Conservation (phyloP, 2,888 invertebrate species). For the Ectropis crepuscularia region DNA sequence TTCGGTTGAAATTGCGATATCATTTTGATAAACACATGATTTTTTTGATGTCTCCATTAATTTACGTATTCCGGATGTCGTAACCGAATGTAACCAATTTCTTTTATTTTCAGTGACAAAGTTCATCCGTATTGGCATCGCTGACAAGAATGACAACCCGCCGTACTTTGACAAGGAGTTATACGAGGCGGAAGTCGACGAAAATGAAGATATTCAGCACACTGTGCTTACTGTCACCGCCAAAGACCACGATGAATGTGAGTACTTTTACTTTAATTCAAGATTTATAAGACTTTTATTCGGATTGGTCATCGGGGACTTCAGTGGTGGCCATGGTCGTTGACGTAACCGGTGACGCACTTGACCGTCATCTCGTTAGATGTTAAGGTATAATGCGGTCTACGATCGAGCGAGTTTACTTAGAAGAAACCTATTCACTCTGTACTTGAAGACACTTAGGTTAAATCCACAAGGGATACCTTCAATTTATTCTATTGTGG, state of each 20-base stretch:
- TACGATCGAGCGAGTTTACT: no score
- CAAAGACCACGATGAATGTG: constrained; percentile 99
- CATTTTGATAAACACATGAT: not conserved
- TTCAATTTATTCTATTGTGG: no score
- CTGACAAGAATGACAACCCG: constrained; percentile 99
- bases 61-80: constrained; percentile 7
- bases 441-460: no score
- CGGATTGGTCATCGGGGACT: no score
- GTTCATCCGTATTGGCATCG: constrained; percentile 98
- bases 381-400: no score
- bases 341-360: no score
- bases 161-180: constrained; percentile 98
- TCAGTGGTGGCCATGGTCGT: no score
- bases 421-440: no score
- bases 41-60: constrained; percentile 16
- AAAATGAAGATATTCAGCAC: constrained; percentile 98
- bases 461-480: no score
- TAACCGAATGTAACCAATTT: constrained; percentile 10
- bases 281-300: no score
- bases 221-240: constrained; percentile 99
- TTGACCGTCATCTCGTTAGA: no score
- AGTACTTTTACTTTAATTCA: constrained; percentile 78
- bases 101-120: constrained; percentile 93
- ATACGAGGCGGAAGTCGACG: constrained; percentile 98
- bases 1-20: constrained; percentile 1